phyloP scores from a whole-genome alignment of 2,888 invertebrate species.

The Tinea semifulvella region DNA sequence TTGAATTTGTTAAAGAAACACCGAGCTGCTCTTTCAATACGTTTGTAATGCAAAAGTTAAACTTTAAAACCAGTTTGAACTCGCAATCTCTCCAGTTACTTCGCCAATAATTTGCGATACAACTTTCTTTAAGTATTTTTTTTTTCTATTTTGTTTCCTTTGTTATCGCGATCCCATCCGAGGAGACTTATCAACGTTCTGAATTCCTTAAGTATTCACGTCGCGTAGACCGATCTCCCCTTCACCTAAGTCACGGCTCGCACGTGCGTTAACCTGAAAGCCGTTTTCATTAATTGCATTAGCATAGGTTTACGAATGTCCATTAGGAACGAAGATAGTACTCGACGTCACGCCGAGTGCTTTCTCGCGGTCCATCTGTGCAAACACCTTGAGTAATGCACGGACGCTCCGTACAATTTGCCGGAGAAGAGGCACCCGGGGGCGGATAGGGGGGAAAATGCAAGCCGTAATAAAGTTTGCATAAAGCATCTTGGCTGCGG shows the following conservation, averaged over 20 bases:
- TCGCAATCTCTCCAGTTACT: background rate
- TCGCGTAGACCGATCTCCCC: background rate
- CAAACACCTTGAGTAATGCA: constrained; percentile 59
- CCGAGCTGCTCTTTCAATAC: constrained; percentile 11
- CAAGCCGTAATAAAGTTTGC: constrained; percentile 62
- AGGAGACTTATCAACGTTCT: background rate
- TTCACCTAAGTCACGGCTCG: background rate
- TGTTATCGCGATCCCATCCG: constrained; percentile 3
- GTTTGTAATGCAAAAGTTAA: constrained; percentile 14
- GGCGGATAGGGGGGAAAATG: constrained; percentile 29
- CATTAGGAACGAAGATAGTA: background rate
- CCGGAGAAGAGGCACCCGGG: constrained; percentile 27
- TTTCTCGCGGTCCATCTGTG: constrained; percentile 52
- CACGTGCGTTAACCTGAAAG: constrained; percentile 7
- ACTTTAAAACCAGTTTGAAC: background rate
- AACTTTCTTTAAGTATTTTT: background rate
- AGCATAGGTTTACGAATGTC: constrained; percentile 4
- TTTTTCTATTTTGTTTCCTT: background rate
- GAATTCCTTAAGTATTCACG: constrained; percentile 6
- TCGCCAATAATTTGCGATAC: background rate
- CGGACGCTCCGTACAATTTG: constrained; percentile 51
- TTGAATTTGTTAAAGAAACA: constrained; percentile 16
- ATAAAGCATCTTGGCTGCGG: constrained; percentile 50
- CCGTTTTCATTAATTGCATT: constrained; percentile 9
- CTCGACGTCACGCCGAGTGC: background rate